phyloP scores from a whole-genome alignment of 2,888 invertebrate genomes.

The Erebia palarica region DNA sequence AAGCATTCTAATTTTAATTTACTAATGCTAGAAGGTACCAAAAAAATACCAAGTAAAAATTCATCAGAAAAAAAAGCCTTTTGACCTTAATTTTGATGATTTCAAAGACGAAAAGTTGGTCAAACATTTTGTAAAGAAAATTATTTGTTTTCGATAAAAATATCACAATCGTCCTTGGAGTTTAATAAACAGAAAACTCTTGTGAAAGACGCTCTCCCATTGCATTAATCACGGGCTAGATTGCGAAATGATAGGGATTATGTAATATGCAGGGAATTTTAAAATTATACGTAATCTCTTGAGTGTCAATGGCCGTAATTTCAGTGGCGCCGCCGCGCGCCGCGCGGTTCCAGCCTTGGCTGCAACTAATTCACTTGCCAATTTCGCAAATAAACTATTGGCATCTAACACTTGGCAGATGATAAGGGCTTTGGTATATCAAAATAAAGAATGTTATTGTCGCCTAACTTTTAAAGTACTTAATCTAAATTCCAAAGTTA shows the following conservation, averaged over 20 bases:
- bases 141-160: constrained; percentile 22
- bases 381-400: constrained; percentile 81
- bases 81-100: no score
- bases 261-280: constrained; percentile 38
- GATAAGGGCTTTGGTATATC: constrained; percentile 51
- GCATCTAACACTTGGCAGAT: constrained; percentile 70
- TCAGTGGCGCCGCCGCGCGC: constrained; percentile 54
- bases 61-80: no score
- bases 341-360: constrained; percentile 68
- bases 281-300: constrained; percentile 43
- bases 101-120: not conserved
- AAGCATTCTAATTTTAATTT: no score
- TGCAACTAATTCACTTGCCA: constrained; percentile 66
- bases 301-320: constrained; percentile 65
- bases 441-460: not conserved
- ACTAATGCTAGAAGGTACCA: no score
- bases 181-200: constrained; percentile 20
- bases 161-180: constrained; percentile 36
- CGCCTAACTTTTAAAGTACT: not conserved
- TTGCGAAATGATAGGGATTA: constrained; percentile 40
- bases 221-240: constrained; percentile 34
- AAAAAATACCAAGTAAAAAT: no score
- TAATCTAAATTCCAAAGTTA: not conserved
- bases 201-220: constrained; percentile 25
- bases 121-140: constrained; percentile 20